Base-by-base conservation (phyloP, 2,888 invertebrate genomes). In the Sinodicranocentrus sp. region DNA sequence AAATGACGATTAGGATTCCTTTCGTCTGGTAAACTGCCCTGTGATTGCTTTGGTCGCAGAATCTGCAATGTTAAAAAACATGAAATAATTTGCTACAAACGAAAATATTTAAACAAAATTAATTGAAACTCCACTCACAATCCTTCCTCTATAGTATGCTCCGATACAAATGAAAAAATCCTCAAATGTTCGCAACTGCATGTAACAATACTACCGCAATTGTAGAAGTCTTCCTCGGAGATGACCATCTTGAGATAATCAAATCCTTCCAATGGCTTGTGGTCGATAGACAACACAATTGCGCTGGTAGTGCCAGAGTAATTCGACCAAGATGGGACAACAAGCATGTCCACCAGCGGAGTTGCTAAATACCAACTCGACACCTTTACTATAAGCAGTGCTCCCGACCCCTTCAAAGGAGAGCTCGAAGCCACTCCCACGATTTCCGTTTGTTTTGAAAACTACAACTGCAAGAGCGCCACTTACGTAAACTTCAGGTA, bases 391-490 rank as follows among this genome's bases (percentile, higher is more conserved):
- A 13, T 26, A 26, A 19, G 28, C 8, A 8, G 25, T 54, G 25
- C 19, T 19, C 10, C 28, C 33, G 0, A 52, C 26, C 10, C 52
- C 54, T 25, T 70, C 15, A 17, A 54, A 70, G 13, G 52, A 52
- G 3, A 70, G 33, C 28, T 52, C 6, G 19, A 70, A 68, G 0
- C 68, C 68, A 1, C n/a, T n/a, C 5, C 68, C 68, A 48, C 17
- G n/a, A n/a, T 52, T 52, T 10, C 28, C 25, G 1, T 44, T 39
- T 3, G 71, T 57, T 23, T 39, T 23, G 21, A 71, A 71, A 13
- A 71, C 43, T 23, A 71, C 71, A 2, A 71, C 71, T 2, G 71
- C 71, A 23, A 71, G 8, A 23, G 13, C 39, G 15, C 71, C 71
- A 5, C 21, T 21, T 2, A 71, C 57, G 17, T 71, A 57, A 1